A percentile compares a stretch with the other conserved stretches of the same genome.
phyloP scores from a whole-genome alignment of 2,797 vertebrate species.

The Artibeus jamaicensis region DNA sequence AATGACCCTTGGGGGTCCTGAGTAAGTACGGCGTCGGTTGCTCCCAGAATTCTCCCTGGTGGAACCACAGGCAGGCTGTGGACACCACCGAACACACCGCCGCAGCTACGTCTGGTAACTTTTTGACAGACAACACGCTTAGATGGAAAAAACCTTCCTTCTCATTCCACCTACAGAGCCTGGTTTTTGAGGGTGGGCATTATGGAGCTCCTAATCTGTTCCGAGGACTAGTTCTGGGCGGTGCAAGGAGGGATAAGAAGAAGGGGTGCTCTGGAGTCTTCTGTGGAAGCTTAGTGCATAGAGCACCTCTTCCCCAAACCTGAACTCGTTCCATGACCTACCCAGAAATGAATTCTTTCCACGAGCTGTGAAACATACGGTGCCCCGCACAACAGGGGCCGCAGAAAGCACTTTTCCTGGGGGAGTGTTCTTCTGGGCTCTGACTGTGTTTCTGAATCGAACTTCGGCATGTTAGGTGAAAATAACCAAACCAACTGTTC shows the following conservation, averaged over 20 bases:
- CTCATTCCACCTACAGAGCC: constrained; percentile 42
- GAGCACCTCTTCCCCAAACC: not conserved
- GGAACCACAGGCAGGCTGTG: constrained; percentile 39
- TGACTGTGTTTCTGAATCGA: not conserved
- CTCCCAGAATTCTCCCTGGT: constrained; percentile 35
- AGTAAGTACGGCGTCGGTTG: constrained; percentile 38
- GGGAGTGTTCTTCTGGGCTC: not conserved
- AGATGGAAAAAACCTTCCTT: constrained; percentile 3
- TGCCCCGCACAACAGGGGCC: not conserved
- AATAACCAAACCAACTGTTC: not conserved
- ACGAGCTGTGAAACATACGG: not conserved
- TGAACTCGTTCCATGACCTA: not conserved
- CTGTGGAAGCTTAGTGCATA: not conserved
- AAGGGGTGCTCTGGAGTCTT: not conserved
- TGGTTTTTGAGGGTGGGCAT: not conserved
- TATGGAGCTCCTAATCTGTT: not conserved
- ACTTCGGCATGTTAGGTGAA: not conserved
- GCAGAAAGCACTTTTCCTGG: not conserved
- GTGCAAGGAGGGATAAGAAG: not conserved
- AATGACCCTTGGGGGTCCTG: constrained; percentile 24
- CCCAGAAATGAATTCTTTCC: not conserved
- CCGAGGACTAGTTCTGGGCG: not conserved
- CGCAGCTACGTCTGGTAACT: not conserved
- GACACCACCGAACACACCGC: constrained; percentile 21
- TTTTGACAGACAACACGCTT: constrained; percentile 13